Evolutionary conservation across 2,797 vertebrate genomes (phyloP), one percentile per base, ranked within the genome.

Genomic region (Morelia viridis): DNA sequence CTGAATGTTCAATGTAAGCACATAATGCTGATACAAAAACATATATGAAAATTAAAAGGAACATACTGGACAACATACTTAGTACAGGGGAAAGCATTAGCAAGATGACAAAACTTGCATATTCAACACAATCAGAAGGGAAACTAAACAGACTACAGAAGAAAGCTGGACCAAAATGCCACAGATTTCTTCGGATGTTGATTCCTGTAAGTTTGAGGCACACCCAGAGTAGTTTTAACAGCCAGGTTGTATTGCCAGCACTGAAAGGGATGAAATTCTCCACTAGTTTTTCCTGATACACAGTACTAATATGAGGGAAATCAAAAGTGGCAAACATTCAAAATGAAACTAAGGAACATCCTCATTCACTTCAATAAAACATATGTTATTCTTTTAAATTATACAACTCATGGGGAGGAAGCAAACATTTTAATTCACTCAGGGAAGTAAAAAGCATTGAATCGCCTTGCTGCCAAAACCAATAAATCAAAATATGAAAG

Each of bases 341-440:
- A 88, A 68, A 65, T 56, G 87, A 65, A 88, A 65, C 41, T 28
- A 46, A 88, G 26, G 22, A 17, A 89, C 64, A 31, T 28, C 5
- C 62, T 53, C 68, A 46, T 56, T 8, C 5, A 56, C 2, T 53
- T 56, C 10, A 31, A 53, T 68, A 89, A 56, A 50, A 68, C 8
- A 24, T 22, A 57, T 31, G 53, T 35, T 65, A 57, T 12, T 11
- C n/a, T 31, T 28, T 26, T 28, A 56, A 28, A 28, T 35, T 12
- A 57, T n/a, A 88, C 65, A 65, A 65, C 64, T 88, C 56, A 56
- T 3, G 0, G 28, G 10, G 17, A 35, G 46, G 88, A 56, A 56
- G n/a, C 53, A n/a, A 71, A 71, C 53, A 50, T 89, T 89, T 89
- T 56, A 71, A 89, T 71, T 89, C 64, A 89, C n/a, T 61, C 46